These are phyloP conservation scores for Crossocerus cetratus DNA, from an alignment of 2,888 invertebrate species.

Conservation along the genomic window DNA sequence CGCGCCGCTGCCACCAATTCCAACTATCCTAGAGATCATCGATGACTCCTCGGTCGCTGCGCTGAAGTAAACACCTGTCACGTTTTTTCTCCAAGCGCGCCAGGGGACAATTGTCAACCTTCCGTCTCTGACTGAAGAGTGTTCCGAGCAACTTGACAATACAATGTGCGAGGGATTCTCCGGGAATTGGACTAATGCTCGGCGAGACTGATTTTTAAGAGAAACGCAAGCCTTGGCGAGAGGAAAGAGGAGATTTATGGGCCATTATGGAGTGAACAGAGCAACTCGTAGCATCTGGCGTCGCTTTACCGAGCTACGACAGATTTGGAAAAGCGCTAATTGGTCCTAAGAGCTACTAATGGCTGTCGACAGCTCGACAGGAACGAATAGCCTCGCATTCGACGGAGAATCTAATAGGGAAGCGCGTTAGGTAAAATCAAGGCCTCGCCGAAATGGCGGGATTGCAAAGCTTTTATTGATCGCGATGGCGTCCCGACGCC, in stretches of 20 bases:
- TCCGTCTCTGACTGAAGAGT: too few relatives aligned
- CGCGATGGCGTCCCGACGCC: conserved; percentile 68
- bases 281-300: conserved; percentile 49
- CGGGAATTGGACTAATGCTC: too few relatives aligned
- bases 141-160: too few relatives aligned
- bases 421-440: too few relatives aligned
- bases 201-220: too few relatives aligned
- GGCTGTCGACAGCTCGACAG: conserved; percentile 14
- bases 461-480: conserved; percentile 66
- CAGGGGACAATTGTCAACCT: too few relatives aligned
- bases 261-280: conserved; percentile 38
- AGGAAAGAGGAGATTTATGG: conserved; percentile 51
- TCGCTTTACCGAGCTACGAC: conserved; percentile 20
- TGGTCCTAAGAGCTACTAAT: conserved; percentile 52
- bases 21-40: not conserved
- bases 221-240: too few relatives aligned
- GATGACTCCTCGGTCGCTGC: not conserved
- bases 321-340: conserved; percentile 54
- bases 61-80: not conserved
- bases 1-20: too few relatives aligned
- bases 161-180: too few relatives aligned
- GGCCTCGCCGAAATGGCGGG: conserved; percentile 67
- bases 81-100: not conserved
- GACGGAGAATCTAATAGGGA: not conserved
- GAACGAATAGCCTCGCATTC: too few relatives aligned